Evolutionary conservation across 2,888 invertebrate genomes (phyloP).

Genomic region (Drosophila mettleri): DNA sequence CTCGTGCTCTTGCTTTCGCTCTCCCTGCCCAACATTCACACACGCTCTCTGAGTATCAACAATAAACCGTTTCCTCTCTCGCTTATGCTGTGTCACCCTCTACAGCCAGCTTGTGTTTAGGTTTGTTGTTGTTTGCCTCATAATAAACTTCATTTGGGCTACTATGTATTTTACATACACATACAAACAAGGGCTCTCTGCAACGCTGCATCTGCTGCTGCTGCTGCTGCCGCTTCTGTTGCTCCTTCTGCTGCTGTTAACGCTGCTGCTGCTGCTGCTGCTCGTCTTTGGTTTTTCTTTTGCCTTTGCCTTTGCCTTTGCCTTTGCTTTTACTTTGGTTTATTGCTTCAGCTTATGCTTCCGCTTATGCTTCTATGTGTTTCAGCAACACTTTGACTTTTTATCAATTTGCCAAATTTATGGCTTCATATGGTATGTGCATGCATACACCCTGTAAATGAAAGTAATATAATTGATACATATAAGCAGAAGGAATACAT

Average conservation of each 20-base stretch:
- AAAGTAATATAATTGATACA: too few relatives aligned
- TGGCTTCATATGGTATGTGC: neutral
- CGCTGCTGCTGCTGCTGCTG: neutral
- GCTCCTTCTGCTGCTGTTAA: neutral
- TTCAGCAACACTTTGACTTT: slow-evolving; percentile 32
- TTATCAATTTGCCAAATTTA: slow-evolving; percentile 34
- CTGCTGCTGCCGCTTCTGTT: slow-evolving; percentile 2
- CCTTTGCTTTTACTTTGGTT: slow-evolving; percentile 44
- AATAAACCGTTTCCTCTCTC: slow-evolving; percentile 24
- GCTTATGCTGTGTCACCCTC: neutral
- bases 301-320: neutral
- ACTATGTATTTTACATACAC: too few relatives aligned
- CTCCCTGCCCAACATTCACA: neutral
- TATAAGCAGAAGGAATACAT: too few relatives aligned
- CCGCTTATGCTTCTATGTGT: slow-evolving; percentile 43
- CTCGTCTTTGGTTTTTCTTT: slow-evolving; percentile 46
- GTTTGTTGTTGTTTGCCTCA: slow-evolving; percentile 25
- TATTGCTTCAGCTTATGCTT: neutral
- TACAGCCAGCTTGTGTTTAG: slow-evolving; percentile 14
- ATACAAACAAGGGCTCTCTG: slow-evolving; percentile 5
- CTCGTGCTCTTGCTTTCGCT: neutral
- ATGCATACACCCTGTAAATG: neutral
- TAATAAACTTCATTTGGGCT: slow-evolving; percentile 42
- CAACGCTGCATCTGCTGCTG: neutral
- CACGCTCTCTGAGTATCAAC: slow-evolving; percentile 13